Base-by-base conservation (phyloP, 2,888 invertebrate species). In the Erpobdella octoculata region DNA sequence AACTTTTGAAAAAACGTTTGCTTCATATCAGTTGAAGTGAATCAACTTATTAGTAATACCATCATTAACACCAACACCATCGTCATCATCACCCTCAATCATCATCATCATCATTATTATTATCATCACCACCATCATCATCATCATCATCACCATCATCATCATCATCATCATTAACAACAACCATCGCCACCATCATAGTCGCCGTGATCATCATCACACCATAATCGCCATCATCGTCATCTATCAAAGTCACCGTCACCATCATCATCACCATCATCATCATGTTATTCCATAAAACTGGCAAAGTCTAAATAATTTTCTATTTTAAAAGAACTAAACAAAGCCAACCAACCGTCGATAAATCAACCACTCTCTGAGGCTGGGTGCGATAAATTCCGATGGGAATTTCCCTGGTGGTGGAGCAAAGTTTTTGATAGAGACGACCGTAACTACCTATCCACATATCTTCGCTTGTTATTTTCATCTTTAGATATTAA, bases 401-500 rank as follows among this genome's bases (percentile, higher is more conserved):
- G 77, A 97, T 95, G 0, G 97, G 97, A 81, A 97, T 95, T 86
- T 96, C 96, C 85, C 95, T 95, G 53, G 93, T 92, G 0, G 95
- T 95, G 71, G 96, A 94, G 85, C 96, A 97, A 77, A 97, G 87
- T 85, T 97, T 96, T 86, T 97, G 97, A 84, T 97, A 97, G 72
- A 98, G 87, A 72, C 97, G 89, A 69, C 97, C 97, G 81, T 97
- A 98, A 0, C 96, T 97, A 79, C 95, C 88, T 79, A 98, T 95
- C 97, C 97, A 97, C 89, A 96, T 90, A 83, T 98, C 97, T 76
- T 95, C 94, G 82, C 93, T 93, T 36, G 91, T 90, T 80, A 97
- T 94, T 86, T 89, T 91, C 91, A 94, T 93, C 95, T 95, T 85
- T 9, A 31, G 21, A 31, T 62, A 62, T 15, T 1, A n/a, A 35